Percentiles rank a stretch among this genome's conserved stretches.
These are phyloP conservation scores for Diplazon laetatorius DNA, from an alignment of 2,888 invertebrate species.

Conservation along the genomic window DNA sequence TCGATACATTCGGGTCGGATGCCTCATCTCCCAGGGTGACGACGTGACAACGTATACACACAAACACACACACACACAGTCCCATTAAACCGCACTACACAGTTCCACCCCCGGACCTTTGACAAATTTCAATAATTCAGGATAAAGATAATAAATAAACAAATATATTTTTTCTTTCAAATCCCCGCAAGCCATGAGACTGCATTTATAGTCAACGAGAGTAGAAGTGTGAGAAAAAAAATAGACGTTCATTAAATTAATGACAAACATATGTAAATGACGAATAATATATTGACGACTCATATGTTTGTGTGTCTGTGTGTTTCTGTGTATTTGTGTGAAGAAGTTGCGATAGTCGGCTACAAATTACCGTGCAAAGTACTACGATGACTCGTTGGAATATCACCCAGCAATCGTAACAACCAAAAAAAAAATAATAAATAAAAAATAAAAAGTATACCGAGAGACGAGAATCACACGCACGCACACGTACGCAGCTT, in stretches of 20 bases:
- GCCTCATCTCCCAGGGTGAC: conserved; percentile 46
- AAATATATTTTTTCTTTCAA: no score
- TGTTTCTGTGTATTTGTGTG: no score
- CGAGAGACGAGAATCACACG: conserved; percentile 55
- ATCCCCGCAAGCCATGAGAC: not conserved
- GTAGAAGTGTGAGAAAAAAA: not conserved
- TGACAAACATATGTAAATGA: conserved; percentile 19
- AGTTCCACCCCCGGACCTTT: no score
- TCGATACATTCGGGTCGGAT: conserved; percentile 78
- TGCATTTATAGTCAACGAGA: not conserved
- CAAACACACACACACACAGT: conserved; percentile 63
- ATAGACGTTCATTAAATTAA: not conserved
- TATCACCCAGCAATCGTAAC: conserved; percentile 9
- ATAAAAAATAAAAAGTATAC: conserved; percentile 43
- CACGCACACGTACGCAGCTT: conserved; percentile 55
- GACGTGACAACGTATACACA: conserved; percentile 55
- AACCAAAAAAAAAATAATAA: not conserved
- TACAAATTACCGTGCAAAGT: conserved; percentile 55
- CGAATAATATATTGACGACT: conserved; percentile 51
- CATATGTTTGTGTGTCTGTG: no score
- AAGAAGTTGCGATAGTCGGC: conserved; percentile 52
- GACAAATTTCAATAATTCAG: not conserved
- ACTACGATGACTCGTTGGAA: conserved; percentile 53
- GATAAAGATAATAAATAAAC: conserved; percentile 16
- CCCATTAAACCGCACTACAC: conserved; percentile 39